phyloP scores from a whole-genome alignment of 2,888 invertebrate species.

The Euspilapteryx auroguttella region DNA sequence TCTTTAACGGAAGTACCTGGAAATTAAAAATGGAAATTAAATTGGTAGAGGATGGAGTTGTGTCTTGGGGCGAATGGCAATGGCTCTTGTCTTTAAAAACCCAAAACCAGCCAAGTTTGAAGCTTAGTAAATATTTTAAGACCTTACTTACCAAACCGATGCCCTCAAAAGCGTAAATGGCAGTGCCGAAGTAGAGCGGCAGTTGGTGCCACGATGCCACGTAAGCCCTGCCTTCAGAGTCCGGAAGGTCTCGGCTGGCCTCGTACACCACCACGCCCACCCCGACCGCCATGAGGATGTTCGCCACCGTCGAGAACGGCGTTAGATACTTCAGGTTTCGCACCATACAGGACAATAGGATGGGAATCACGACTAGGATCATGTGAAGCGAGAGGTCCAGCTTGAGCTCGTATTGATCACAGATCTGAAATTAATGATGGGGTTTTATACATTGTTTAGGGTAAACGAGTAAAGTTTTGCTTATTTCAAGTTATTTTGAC shows the following conservation, averaged over 20 bases:
- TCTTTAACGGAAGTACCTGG: constrained; percentile 90
- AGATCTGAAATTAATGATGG: constrained; percentile 68
- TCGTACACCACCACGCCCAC: constrained; percentile 77
- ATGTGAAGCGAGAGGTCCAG: constrained; percentile 72
- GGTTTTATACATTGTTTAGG: no score
- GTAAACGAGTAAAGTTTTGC: no score
- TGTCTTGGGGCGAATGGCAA: no score
- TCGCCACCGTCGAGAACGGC: constrained; percentile 90
- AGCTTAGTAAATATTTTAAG: no score
- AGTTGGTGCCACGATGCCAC: constrained; percentile 64
- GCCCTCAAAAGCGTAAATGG: constrained; percentile 96
- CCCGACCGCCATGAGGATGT: constrained; percentile 77
- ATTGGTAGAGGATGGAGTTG: no score
- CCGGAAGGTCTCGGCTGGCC: constrained; percentile 71
- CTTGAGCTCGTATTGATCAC: constrained; percentile 64
- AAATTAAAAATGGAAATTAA: no score
- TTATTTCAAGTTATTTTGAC: no score
- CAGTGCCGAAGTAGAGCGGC: constrained; percentile 94
- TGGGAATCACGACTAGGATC: constrained; percentile 71
- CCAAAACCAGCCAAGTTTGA: no score
- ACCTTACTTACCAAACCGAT: constrained; percentile 84
- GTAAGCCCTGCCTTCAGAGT: constrained; percentile 59
- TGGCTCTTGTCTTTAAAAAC: no score
- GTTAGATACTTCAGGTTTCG: constrained; percentile 88
- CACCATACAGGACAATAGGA: constrained; percentile 73